A percentile compares a stretch with the other conserved stretches of the same genome.
These are phyloP conservation scores for Spilogale gracilis DNA, from an alignment of 2,113 vertebrate genomes.

Conservation along the genomic window DNA sequence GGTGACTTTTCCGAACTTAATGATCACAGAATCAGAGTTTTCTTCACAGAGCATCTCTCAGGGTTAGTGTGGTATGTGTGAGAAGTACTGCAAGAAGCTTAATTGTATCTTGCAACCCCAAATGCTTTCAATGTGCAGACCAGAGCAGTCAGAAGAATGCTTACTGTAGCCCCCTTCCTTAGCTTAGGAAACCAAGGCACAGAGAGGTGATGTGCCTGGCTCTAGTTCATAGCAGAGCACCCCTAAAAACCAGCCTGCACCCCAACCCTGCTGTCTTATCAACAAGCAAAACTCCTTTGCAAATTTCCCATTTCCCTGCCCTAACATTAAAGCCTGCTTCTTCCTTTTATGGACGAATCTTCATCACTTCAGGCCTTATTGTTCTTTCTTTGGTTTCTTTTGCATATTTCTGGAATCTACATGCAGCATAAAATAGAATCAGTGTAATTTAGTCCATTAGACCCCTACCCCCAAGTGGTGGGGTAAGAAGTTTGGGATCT, in stretches of 20 bases:
- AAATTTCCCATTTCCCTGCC: background rate
- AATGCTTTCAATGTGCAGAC: background rate
- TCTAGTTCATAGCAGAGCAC: background rate
- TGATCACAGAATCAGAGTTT: background rate
- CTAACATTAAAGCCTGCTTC: background rate
- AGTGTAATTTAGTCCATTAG: background rate
- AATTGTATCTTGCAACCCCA: background rate
- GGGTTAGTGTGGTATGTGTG: background rate
- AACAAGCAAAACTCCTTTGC: background rate
- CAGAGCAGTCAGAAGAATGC: background rate
- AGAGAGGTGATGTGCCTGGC: background rate
- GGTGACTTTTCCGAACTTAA: background rate
- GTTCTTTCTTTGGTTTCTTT: background rate
- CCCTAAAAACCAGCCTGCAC: background rate
- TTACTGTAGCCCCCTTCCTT: background rate
- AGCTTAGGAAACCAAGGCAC: background rate
- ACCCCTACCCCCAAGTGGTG: rapidly evolving
- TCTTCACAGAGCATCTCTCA: background rate
- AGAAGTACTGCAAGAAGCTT: background rate
- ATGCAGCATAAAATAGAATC: background rate
- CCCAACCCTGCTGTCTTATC: rapidly evolving
- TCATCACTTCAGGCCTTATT: background rate
- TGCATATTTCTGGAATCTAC: background rate
- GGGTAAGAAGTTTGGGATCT: background rate
- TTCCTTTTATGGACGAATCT: background rate